Evolutionary conservation across 2,888 invertebrate species (phyloP).

Genomic region (Acleris holmiana): DNA sequence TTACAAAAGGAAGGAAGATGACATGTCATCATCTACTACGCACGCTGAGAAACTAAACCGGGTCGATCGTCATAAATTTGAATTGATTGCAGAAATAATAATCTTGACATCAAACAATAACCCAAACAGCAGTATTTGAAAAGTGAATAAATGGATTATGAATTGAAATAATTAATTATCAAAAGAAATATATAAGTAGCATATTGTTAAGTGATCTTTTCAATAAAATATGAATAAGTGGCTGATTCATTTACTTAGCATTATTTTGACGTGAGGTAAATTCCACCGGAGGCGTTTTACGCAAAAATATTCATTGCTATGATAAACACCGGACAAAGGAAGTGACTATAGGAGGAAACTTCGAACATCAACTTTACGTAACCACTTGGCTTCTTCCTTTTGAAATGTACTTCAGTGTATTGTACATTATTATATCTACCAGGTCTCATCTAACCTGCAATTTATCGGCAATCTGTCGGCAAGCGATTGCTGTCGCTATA

Average conservation of each 20-base stretch:
- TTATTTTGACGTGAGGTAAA: too few relatives aligned
- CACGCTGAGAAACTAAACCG: background rate
- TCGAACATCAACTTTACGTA: conserved; percentile 14
- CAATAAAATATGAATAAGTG: too few relatives aligned
- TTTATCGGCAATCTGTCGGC: background rate
- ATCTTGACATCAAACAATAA: conserved; percentile 5
- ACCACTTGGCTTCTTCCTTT: conserved; percentile 24
- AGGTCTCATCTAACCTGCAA: background rate
- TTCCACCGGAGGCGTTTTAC: background rate
- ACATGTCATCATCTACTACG: background rate
- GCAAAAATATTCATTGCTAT: conserved; percentile 14
- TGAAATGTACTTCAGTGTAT: background rate
- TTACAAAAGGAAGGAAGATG: background rate
- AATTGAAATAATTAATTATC: background rate
- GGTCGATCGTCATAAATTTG: background rate
- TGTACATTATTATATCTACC: background rate
- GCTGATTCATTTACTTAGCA: too few relatives aligned
- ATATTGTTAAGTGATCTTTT: too few relatives aligned
- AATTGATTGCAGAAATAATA: conserved; percentile 6
- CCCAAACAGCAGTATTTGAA: background rate
- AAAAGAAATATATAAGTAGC: too few relatives aligned
- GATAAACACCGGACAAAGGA: conserved; percentile 32
- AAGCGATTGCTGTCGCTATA: too few relatives aligned
- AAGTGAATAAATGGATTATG: background rate
- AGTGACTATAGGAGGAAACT: conserved; percentile 25